Conservation (phyloP, 1,140 invertebrate species). For the Chionoecetes opilio region DNA sequence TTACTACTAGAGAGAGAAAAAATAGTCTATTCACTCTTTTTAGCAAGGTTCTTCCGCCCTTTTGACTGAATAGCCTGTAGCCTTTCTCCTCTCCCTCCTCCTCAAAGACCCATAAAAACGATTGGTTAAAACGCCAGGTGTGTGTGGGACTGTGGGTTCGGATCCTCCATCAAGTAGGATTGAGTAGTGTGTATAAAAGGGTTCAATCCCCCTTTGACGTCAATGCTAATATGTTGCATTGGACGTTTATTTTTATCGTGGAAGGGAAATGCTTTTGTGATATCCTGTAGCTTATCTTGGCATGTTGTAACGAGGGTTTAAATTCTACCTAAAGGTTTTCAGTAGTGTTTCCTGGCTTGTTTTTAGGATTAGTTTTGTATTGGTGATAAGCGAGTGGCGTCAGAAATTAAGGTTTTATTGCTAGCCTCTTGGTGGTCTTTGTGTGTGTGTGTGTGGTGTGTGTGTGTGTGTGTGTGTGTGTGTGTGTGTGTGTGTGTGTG, state of each 20-base stretch:
- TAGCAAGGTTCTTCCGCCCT: not conserved
- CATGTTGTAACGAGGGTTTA: no score
- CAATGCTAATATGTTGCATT: not conserved
- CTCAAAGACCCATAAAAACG: not conserved
- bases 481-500: conserved; percentile 27
- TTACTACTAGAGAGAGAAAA: not conserved
- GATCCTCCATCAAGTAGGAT: not conserved
- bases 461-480: conserved; percentile 18
- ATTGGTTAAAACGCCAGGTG: not conserved
- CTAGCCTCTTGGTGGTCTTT: no score
- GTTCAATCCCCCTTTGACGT: not conserved
- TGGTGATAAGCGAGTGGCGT: no score
- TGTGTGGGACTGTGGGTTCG: not conserved
- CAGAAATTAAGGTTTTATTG: no score
- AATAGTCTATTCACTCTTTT: not conserved
- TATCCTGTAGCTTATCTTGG: no score
- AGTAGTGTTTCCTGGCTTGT: no score
- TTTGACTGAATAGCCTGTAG: not conserved
- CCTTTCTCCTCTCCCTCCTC: not conserved
- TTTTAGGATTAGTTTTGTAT: no score
- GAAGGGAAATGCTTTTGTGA: no score
- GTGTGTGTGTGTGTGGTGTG: no score
- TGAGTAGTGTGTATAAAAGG: not conserved
- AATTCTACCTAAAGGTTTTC: no score
- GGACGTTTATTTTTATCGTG: no score